Conservation (phyloP, 1,140 invertebrate genomes). For the Idris sp. region DNA sequence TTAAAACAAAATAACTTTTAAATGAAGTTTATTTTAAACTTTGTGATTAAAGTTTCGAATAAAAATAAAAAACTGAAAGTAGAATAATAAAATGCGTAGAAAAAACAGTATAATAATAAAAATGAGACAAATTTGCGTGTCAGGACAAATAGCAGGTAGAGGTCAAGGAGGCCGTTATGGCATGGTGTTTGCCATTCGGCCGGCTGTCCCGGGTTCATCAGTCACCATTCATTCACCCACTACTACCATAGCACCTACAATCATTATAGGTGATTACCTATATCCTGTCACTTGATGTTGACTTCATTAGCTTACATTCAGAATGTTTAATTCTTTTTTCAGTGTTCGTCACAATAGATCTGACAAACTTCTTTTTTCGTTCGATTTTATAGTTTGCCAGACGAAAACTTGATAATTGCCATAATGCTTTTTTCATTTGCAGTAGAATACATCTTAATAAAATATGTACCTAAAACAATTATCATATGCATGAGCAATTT, state of each 20-base stretch:
- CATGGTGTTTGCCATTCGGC: constrained; percentile 83
- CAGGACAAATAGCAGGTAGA: constrained; percentile 83
- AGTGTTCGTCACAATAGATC: no score
- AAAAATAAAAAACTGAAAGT: no score
- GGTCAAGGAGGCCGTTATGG: constrained; percentile 83
- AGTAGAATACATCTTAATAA: neutral
- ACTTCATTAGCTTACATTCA: constrained; percentile 46
- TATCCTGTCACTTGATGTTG: constrained; percentile 71
- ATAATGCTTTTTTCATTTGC: no score
- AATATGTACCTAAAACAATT: no score
- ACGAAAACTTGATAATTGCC: neutral
- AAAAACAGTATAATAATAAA: no score
- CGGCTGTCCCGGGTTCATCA: constrained; percentile 77
- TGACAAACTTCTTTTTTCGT: no score
- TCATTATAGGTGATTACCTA: constrained; percentile 78
- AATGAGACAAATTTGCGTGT: constrained; percentile 70
- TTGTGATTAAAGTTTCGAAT: no score
- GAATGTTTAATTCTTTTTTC: constrained; percentile 37
- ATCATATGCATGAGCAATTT: no score
- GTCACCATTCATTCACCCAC: constrained; percentile 80
- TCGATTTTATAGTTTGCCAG: no score
- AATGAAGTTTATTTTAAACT: no score
- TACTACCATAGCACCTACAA: constrained; percentile 79
- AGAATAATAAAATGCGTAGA: no score
- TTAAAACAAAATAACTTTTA: no score